phyloP scores from a whole-genome alignment of 2,888 invertebrate species.

The Dysmachus trigonus region DNA sequence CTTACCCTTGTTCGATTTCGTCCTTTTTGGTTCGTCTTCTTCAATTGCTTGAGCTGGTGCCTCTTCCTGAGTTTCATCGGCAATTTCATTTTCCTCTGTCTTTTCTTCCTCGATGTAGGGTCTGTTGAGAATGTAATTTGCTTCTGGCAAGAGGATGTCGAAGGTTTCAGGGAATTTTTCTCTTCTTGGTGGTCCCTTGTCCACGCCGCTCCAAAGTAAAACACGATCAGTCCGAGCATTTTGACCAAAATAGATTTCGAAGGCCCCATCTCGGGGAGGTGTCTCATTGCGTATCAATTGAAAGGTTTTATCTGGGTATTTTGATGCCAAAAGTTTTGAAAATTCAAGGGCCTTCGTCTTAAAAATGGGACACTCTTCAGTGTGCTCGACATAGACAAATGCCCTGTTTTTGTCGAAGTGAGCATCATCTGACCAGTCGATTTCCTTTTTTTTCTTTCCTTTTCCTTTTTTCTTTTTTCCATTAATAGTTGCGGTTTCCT shows the following conservation, averaged over 20 bases:
- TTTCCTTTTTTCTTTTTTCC: background rate
- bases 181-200: conserved; percentile 59
- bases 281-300: conserved; percentile 56
- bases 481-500: background rate
- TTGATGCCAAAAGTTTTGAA: conserved; percentile 52
- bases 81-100: background rate
- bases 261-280: conserved; percentile 58
- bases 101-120: background rate
- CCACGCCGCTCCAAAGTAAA: conserved; percentile 57
- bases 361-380: conserved; percentile 60
- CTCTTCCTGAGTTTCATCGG: background rate
- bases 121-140: background rate
- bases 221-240: conserved; percentile 58
- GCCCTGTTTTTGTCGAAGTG: conserved; percentile 58
- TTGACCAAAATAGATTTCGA: conserved; percentile 59
- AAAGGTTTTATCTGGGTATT: conserved; percentile 57
- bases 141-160: conserved; percentile 53
- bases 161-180: conserved; percentile 59
- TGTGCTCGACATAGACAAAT: conserved; percentile 59
- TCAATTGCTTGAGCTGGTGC: background rate
- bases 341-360: conserved; percentile 58
- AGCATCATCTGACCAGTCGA: conserved; percentile 58
- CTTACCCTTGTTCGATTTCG: background rate
- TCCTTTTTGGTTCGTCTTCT: background rate
- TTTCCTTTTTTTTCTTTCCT: conserved; percentile 52